A percentile compares a stretch with the other conserved stretches of the same genome.
phyloP scores from a whole-genome alignment of 2,113 vertebrate genomes.

The Prionailurus bengalensis region DNA sequence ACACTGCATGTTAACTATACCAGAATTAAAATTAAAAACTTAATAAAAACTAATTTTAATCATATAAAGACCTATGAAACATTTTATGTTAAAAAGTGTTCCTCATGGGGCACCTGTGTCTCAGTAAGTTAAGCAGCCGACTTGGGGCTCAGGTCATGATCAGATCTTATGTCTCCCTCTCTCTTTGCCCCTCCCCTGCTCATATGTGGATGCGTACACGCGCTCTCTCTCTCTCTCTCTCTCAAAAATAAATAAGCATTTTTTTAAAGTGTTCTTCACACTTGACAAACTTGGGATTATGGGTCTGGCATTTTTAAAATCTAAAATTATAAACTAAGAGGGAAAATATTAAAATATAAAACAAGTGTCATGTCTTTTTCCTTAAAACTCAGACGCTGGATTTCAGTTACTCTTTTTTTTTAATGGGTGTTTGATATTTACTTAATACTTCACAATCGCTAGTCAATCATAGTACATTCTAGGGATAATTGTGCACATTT shows the following conservation, averaged over 20 bases:
- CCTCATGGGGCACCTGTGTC: not conserved
- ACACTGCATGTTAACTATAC: not conserved
- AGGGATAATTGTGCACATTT: not conserved
- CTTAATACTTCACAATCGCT: not conserved
- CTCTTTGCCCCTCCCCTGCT: no score
- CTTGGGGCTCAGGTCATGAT: no score
- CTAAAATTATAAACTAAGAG: not conserved
- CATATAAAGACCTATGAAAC: not conserved
- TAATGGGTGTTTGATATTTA: not conserved
- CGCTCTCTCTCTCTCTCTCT: no score
- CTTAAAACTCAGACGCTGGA: slow-evolving; percentile 1
- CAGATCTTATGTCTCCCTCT: no score
- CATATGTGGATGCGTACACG: no score
- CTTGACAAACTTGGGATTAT: not conserved
- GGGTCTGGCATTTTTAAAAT: not conserved
- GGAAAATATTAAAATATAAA: not conserved
- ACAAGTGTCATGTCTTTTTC: not conserved
- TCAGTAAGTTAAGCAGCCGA: no score
- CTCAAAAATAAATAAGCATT: no score
- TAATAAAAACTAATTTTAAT: not conserved
- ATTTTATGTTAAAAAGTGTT: not conserved
- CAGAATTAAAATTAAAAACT: not conserved
- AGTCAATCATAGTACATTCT: not conserved
- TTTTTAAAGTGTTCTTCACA: not conserved
- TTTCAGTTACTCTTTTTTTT: not conserved